A percentile compares a stretch with the other conserved stretches of the same genome.
These are phyloP conservation scores for Teleogryllus oceanicus DNA, from an alignment of 2,888 invertebrate genomes.

Conservation along the genomic window DNA sequence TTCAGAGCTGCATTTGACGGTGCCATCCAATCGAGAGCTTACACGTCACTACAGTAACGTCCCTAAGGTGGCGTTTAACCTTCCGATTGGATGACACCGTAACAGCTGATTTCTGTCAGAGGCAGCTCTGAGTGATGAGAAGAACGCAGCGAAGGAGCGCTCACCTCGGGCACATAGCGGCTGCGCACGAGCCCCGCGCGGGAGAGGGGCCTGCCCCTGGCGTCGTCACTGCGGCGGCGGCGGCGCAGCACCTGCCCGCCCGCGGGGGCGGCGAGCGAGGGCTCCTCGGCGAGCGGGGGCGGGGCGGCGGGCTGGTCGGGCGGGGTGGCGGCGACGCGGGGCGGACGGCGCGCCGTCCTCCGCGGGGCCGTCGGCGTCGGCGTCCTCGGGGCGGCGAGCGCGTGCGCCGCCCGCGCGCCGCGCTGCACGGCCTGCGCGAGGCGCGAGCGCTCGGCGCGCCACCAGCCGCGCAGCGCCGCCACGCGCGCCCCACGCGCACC, in stretches of 20 bases:
- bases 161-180: slow-evolving; percentile 34
- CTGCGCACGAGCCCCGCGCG: slow-evolving; percentile 30
- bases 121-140: too few relatives aligned
- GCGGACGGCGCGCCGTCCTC: neutral
- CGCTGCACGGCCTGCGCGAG: slow-evolving; percentile 37
- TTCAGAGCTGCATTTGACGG: too few relatives aligned
- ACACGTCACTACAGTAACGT: too few relatives aligned
- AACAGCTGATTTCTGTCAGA: too few relatives aligned
- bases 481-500: slow-evolving; percentile 37
- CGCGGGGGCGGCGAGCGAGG: neutral
- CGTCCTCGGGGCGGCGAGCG: slow-evolving; percentile 34
- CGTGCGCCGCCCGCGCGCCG: slow-evolving; percentile 32
- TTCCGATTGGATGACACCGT: too few relatives aligned
- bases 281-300: neutral
- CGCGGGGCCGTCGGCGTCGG: neutral
- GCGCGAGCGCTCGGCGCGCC: slow-evolving; percentile 38
- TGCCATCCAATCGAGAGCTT: too few relatives aligned
- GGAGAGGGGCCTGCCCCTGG: slow-evolving; percentile 27
- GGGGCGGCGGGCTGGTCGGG: neutral
- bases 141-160: neutral
- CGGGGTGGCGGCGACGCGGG: slow-evolving; percentile 11
- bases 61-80: too few relatives aligned
- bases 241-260: slow-evolving; percentile 3
- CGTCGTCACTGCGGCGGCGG: neutral
- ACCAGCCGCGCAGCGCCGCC: slow-evolving; percentile 40